Evolutionary conservation across 2,797 vertebrate genomes (phyloP), one percentile per base, ranked within the genome.

Genomic region (Protonibea diacanthus): DNA sequence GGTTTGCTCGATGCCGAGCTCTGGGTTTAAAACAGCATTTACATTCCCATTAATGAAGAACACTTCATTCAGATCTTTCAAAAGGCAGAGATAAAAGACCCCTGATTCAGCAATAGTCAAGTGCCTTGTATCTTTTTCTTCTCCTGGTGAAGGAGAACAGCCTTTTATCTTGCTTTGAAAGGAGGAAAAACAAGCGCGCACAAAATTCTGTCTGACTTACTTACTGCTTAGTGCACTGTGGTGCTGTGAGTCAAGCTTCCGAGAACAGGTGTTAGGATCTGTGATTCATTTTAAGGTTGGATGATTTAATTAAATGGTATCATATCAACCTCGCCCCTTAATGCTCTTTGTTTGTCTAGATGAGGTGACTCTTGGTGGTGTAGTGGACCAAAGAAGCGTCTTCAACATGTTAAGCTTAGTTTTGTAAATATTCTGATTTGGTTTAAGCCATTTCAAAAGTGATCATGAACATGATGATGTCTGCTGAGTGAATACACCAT

Each of bases 91-190:
- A 92, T 85, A 89, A 91, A 90, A 89, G 82, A 85, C 38, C 17
- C 71, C 78, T 85, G 83, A 90, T 78, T 90, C 89, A 92, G 89
- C 89, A 91, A 68, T 57, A 90, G 78, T 84, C 45, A 72, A 83
- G 63, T 55, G 60, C 48, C 58, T 80, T 76, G 60, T 65, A 48
- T 87, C 74, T 62, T 83, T 62, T 76, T 84, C 66, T 66, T 74
- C 70, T 51, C 51, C 65, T 73, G 69, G 47, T 64, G 82, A 81
- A 80, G 74, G 74, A 84, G 81, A 88, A 63, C 47, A 57, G 66
- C 48, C 68, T 90, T 88, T 90, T 83, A 87, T 91, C 89, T 60
- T 51, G 44, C 81, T 81, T 76, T 68, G 80, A 78, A 82, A 74
- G 21, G 74, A 29, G 33, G 29, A 57, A 73, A 82, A 77, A 83